phyloP scores from a whole-genome alignment of 2,113 vertebrate genomes.

The Burhinus bistriatus region DNA sequence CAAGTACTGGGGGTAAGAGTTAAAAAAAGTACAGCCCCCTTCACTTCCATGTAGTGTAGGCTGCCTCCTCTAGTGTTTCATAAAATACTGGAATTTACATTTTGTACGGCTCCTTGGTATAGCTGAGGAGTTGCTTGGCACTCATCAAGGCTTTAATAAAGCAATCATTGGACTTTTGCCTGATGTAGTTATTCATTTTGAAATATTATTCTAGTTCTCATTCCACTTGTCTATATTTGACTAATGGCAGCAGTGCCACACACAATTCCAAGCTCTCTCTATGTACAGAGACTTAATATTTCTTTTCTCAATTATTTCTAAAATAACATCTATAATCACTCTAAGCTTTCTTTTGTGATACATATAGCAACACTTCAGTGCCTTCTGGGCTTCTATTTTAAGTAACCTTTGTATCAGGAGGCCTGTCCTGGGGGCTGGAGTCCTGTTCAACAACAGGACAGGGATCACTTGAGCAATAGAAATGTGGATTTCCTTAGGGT shows the following conservation, averaged over 20 bases:
- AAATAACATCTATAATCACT: conserved; percentile 36
- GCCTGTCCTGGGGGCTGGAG: neutral
- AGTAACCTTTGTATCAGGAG: neutral
- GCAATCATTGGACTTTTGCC: conserved; percentile 47
- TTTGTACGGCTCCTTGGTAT: neutral
- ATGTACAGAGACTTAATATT: conserved; percentile 1
- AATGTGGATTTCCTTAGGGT: neutral
- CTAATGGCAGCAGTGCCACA: conserved; percentile 1
- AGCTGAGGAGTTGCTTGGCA: neutral
- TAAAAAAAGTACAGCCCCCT: neutral
- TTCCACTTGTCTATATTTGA: conserved; percentile 50
- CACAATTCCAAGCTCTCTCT: neutral
- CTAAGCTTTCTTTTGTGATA: conserved; percentile 3
- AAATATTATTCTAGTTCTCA: conserved; percentile 51
- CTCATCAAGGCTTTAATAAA: conserved; percentile 47
- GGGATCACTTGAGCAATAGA: neutral
- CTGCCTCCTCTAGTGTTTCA: neutral
- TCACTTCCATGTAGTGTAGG: neutral
- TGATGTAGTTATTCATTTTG: conserved; percentile 53
- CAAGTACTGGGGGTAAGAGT: neutral
- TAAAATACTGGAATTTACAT: neutral
- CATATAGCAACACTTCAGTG: neutral
- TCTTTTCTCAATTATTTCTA: conserved; percentile 21
- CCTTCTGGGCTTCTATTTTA: neutral
- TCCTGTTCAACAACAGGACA: neutral